A percentile compares a stretch with the other conserved stretches of the same genome.
phyloP scores from a whole-genome alignment of 2,113 vertebrate species.

The Ivindomyrus marchei region DNA sequence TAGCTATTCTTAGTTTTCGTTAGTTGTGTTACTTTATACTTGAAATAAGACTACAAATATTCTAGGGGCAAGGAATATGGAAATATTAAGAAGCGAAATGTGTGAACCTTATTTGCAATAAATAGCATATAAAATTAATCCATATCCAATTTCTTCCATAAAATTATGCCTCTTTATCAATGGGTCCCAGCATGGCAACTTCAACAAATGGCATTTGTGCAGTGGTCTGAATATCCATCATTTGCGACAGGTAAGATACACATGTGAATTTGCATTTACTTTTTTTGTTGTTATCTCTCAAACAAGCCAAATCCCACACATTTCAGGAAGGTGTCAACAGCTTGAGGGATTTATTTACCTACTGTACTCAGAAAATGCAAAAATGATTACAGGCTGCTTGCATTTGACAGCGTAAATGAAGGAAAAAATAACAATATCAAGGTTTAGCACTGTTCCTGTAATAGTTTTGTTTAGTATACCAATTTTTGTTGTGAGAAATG shows the following conservation, averaged over 20 bases:
- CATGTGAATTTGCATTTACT: background rate
- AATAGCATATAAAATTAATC: conserved; percentile 7
- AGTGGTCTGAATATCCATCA: background rate
- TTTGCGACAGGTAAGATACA: background rate
- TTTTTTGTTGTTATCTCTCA: background rate
- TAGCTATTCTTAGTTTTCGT: background rate
- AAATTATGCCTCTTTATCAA: background rate
- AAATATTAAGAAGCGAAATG: background rate
- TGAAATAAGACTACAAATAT: background rate
- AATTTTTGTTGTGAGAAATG: background rate
- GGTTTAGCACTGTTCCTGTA: background rate
- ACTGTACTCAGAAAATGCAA: background rate
- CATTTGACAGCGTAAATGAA: background rate
- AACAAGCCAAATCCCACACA: background rate
- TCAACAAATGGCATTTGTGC: background rate
- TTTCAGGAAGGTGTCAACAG: background rate
- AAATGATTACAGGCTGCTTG: background rate
- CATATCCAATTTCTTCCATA: background rate
- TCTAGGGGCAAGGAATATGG: background rate
- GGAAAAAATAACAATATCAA: background rate
- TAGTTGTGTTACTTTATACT: background rate
- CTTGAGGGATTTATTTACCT: background rate
- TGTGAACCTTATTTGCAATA: background rate
- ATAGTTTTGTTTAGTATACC: background rate
- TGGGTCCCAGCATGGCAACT: background rate